These are phyloP conservation scores for Spodoptera frugiperda DNA, from an alignment of 1,140 invertebrate genomes.

Conservation along the genomic window DNA sequence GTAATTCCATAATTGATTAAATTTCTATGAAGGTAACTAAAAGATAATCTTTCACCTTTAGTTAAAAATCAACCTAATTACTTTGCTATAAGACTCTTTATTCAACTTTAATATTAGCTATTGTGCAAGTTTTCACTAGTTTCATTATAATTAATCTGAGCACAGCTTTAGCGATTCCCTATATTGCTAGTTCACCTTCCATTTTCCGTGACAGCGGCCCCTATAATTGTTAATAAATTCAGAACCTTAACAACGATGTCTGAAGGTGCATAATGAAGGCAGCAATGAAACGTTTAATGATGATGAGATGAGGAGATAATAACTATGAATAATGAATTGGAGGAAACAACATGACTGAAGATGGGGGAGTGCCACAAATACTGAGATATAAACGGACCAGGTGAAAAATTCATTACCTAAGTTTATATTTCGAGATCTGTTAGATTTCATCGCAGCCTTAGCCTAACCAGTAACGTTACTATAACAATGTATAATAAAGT, in stretches of 20 bases:
- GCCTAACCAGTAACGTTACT: no score
- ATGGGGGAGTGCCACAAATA: background rate
- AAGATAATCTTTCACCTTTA: no score
- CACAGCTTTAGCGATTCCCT: background rate
- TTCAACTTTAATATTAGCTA: background rate
- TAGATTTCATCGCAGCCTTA: no score
- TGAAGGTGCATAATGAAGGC: background rate
- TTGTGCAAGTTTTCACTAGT: background rate
- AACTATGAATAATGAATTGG: background rate
- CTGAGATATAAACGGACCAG: background rate
- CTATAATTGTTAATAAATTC: background rate
- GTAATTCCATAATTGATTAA: no score
- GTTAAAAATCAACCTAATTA: no score
- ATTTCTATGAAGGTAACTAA: no score
- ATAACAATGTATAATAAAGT: no score
- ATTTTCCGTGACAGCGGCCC: background rate
- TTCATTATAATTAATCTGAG: background rate
- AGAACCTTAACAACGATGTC: background rate
- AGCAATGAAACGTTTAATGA: constrained; percentile 1
- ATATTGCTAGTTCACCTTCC: background rate
- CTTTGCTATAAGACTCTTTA: background rate
- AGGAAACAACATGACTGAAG: background rate
- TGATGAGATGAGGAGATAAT: constrained; percentile 6
- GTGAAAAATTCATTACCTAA: no score
- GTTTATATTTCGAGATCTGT: no score